Base-by-base conservation (phyloP, 2,797 vertebrate genomes). In the Mycteria americana region DNA sequence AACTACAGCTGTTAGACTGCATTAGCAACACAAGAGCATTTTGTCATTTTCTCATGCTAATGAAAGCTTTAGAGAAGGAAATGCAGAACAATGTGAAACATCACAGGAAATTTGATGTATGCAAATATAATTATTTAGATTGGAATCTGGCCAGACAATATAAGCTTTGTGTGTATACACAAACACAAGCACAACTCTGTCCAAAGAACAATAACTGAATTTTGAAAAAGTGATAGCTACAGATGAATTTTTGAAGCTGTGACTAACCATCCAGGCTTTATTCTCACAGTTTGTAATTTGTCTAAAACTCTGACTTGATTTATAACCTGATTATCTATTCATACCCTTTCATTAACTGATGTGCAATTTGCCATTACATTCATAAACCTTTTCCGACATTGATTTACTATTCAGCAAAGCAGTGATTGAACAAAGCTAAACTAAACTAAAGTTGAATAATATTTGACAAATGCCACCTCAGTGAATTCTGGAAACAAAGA, bases 241-340 rank as follows among this genome's bases (percentile, higher is more conserved):
- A 39, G 33, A 89, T 62, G 45, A 91, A 28, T 28, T 88, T 95
- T 74, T 80, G 60, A 85, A 78, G n/a, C 24, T 81, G 33, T 56
- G 46, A 65, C 16, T 93, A 88, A 91, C 22, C 35, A 53, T 25
- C 46, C 35, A 85, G 39, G 13, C 9, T 89, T 46, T 68, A 51
- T 72, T 83, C 41, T 85, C 72, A 56, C 0, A 4, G 23, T 57
- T 85, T 82, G 51, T 7, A 77, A 64, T 80, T 89, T 75, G 8
- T 30, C 70, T 62, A 90, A 89, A 92, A 48, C 76, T 60, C 33
- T 83, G 53, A 69, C 35, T 91, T 94, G 81, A 83, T 92, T 97
- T 93, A 89, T 94, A 91, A 92, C 59, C 37, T 62, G 70, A 72
- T 93, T 89, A 80, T 72, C 30, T 83, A 59, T 78, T 91, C 33